Percentiles rank a stretch among this genome's conserved stretches.
Evolutionary conservation across 1,140 invertebrate species (phyloP).

Genomic region (Gyrodactylus bullatarudis): DNA sequence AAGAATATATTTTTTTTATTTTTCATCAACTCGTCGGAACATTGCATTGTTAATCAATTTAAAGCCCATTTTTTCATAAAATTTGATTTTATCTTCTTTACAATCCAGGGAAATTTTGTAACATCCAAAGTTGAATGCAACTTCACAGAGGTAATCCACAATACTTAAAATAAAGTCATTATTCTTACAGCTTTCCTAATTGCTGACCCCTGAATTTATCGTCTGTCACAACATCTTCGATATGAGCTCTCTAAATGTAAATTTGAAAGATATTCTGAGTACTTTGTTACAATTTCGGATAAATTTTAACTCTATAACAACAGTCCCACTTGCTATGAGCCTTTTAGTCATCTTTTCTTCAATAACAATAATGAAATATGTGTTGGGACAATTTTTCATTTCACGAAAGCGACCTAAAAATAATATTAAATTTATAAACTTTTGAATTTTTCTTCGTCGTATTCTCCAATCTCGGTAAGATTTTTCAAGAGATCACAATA

Average conservation of each 20-base stretch:
- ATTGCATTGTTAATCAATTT: neutral
- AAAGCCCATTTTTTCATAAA: neutral
- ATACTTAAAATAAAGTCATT: neutral
- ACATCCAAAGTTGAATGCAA: neutral
- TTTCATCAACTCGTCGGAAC: neutral
- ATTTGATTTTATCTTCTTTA: neutral
- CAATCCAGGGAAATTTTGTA: neutral
- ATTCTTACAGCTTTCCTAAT: neutral
- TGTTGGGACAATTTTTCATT: neutral
- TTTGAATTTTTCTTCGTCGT: neutral
- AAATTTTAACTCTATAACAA: neutral
- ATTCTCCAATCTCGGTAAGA: neutral
- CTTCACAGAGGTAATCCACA: neutral
- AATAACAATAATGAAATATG: neutral
- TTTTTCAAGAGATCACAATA: neutral
- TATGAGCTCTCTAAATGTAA: neutral
- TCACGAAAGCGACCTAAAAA: neutral
- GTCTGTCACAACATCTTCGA: neutral
- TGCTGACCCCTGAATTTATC: neutral
- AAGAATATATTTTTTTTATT: neutral
- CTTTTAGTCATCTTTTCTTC: neutral
- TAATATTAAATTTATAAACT: neutral
- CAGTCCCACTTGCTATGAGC: neutral
- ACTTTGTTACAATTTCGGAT: neutral
- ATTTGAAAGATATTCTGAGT: neutral